Percentiles rank a stretch among this genome's conserved stretches.
These are phyloP conservation scores for Epinephelus cyanopodus DNA, from an alignment of 2,113 vertebrate species.

Conservation along the genomic window DNA sequence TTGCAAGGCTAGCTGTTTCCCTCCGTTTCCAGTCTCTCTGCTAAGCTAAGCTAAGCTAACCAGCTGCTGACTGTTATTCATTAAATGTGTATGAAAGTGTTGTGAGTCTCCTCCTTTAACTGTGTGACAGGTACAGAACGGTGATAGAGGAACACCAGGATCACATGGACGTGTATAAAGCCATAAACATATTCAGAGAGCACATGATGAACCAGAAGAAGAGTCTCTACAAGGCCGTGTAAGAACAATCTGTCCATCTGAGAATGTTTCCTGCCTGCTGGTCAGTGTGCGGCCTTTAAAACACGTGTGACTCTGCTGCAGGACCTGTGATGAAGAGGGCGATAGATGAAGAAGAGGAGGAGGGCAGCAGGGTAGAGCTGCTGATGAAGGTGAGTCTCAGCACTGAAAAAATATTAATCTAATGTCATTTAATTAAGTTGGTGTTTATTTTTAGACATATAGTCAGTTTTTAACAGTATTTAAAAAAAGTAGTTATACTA, in stretches of 20 bases:
- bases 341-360: conserved; percentile 8
- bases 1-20: too few relatives aligned
- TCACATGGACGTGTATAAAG: neutral
- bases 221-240: conserved; percentile 41
- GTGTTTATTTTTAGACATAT: too few relatives aligned
- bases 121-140: conserved; percentile 17
- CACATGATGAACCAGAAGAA: conserved; percentile 58
- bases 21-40: too few relatives aligned
- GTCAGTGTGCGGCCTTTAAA: neutral
- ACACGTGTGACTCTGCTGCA: conserved; percentile 31
- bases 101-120: neutral
- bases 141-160: neutral
- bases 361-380: neutral
- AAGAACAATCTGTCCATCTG: neutral
- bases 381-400: conserved; percentile 6
- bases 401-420: neutral
- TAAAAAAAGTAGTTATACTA: too few relatives aligned
- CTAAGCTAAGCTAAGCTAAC: too few relatives aligned
- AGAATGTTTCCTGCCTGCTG: neutral
- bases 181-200: conserved; percentile 59
- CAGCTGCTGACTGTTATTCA: too few relatives aligned
- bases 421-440: neutral
- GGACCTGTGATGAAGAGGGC: conserved; percentile 12
- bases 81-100: too few relatives aligned
- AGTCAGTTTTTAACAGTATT: too few relatives aligned